Percentiles rank a stretch among this genome's conserved stretches.
Conservation (phyloP, 1,140 invertebrate genomes). For the Drosophila sproati region DNA sequence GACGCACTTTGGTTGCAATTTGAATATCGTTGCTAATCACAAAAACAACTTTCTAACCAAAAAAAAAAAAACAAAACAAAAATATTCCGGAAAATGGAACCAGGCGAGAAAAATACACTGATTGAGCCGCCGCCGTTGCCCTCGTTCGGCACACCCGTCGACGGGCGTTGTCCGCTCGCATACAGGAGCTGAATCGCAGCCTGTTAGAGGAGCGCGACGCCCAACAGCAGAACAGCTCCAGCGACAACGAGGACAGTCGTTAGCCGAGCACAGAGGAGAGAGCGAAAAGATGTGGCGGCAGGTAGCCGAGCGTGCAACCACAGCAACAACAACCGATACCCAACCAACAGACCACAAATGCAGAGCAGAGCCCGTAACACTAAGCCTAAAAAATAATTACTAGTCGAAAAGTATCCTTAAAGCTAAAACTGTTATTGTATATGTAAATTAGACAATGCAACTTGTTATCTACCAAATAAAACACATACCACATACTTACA, state of each 20-base stretch:
- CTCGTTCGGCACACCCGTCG: conserved; percentile 79
- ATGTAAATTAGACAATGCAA: conserved; percentile 79
- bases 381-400: conserved; percentile 53
- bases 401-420: conserved; percentile 35
- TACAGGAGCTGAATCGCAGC: conserved; percentile 82
- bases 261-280: conserved; percentile 17
- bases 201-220: conserved; percentile 79
- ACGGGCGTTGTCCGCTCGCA: conserved; percentile 78
- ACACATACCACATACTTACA: conserved; percentile 23
- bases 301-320: conserved; percentile 43
- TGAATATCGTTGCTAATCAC: conserved; percentile 46
- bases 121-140: conserved; percentile 80
- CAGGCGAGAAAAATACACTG: conserved; percentile 82
- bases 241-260: conserved; percentile 83
- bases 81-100: not conserved
- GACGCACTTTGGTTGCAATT: conserved; percentile 29
- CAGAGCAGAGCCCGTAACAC: conserved; percentile 43
- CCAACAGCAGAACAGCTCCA: conserved; percentile 81
- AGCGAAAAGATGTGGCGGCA: not conserved
- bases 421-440: conserved; percentile 68
- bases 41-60: conserved; percentile 43
- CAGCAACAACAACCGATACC: conserved; percentile 62
- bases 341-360: conserved; percentile 16
- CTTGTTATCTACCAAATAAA: conserved; percentile 66
- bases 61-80: not conserved